Evolutionary conservation across 2,888 invertebrate species (phyloP).

Genomic region (Ectropis crepuscularia): DNA sequence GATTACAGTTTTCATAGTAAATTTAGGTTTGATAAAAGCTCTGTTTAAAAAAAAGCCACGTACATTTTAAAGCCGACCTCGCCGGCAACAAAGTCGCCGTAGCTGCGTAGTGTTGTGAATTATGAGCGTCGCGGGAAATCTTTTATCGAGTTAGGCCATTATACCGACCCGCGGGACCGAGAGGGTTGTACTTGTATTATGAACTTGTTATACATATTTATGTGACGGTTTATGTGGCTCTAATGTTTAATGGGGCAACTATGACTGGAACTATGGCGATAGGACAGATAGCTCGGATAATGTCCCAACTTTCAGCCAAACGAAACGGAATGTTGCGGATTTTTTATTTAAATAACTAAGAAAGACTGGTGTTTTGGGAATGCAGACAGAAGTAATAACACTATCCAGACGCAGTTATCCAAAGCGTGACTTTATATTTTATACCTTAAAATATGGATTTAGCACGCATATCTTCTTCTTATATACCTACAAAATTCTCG

Average conservation of each 20-base stretch:
- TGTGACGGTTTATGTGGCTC: constrained; percentile 7
- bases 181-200: constrained; percentile 19
- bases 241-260: constrained; percentile 9
- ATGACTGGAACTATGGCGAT: neutral
- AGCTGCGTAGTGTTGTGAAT: constrained; percentile 46
- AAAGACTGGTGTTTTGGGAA: no score
- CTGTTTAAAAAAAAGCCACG: neutral
- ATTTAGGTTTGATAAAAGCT: no score
- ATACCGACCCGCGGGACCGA: constrained; percentile 43
- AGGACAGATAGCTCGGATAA: no score
- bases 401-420: no score
- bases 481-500: no score
- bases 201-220: constrained; percentile 22
- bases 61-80: neutral
- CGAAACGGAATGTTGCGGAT: neutral
- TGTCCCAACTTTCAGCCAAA: neutral
- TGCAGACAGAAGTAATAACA: no score
- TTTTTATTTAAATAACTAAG: no score
- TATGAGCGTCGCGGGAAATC: constrained; percentile 75
- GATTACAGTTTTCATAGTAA: no score
- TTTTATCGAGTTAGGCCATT: constrained; percentile 80
- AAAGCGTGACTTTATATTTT: no score
- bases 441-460: no score
- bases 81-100: constrained; percentile 8
- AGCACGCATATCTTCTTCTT: no score